These are phyloP conservation scores for Lepidothrix coronata DNA, from an alignment of 2,113 vertebrate genomes.

Conservation along the genomic window DNA sequence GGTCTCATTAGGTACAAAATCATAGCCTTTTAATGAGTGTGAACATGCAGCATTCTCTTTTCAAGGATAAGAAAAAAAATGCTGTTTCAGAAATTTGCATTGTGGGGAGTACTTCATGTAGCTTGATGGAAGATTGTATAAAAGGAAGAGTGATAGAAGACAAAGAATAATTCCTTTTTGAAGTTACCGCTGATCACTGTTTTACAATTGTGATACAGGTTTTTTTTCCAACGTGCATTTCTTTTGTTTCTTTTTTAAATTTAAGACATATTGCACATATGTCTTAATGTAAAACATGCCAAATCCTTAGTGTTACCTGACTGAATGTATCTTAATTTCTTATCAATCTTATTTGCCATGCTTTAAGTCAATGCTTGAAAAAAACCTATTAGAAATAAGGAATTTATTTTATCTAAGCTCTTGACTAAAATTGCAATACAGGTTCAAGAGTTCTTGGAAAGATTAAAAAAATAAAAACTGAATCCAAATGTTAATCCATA, in stretches of 20 bases:
- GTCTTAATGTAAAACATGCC: background rate
- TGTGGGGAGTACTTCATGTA: background rate
- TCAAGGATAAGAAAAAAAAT: background rate
- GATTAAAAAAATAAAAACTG: slow-evolving; percentile 69
- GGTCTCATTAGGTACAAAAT: background rate
- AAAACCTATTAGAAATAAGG: slow-evolving; percentile 29
- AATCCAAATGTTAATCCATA: slow-evolving; percentile 78
- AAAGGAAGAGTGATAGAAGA: background rate
- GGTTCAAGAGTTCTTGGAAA: slow-evolving; percentile 77
- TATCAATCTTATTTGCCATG: background rate
- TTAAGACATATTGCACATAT: background rate
- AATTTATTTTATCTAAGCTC: slow-evolving; percentile 53
- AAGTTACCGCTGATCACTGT: background rate
- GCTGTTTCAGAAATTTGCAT: background rate
- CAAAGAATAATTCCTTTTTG: background rate
- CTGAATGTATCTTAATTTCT: background rate
- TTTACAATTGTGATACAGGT: background rate
- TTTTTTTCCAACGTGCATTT: background rate
- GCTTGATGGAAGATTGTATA: background rate
- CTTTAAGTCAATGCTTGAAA: background rate
- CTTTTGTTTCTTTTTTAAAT: background rate
- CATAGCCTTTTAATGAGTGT: background rate
- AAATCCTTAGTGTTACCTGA: background rate
- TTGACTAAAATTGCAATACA: slow-evolving; percentile 51
- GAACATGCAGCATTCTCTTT: background rate